phyloP scores from a whole-genome alignment of 2,888 invertebrate species.

The Eurytoma adleriae region DNA sequence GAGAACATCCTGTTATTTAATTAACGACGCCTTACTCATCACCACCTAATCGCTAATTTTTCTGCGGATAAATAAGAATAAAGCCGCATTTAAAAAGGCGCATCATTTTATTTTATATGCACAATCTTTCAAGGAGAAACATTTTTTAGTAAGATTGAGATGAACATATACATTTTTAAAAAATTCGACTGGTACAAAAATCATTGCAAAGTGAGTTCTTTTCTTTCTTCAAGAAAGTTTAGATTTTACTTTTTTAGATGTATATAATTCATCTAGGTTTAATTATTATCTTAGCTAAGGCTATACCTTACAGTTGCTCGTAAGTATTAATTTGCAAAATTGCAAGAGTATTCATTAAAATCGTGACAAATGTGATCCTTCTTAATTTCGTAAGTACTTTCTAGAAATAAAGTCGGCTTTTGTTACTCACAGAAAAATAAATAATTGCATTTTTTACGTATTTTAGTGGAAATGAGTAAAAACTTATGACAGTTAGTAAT shows the following conservation, averaged over 20 bases:
- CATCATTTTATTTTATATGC: constrained; percentile 46
- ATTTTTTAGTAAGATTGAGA: neutral
- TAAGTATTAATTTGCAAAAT: constrained; percentile 7
- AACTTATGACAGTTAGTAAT: constrained; percentile 10
- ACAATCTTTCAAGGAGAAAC: constrained; percentile 58
- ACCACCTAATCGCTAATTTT: constrained; percentile 16
- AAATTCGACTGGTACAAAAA: neutral
- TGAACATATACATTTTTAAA: neutral
- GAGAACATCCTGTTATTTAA: constrained; percentile 12
- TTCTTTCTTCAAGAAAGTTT: neutral
- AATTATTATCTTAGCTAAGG: constrained; percentile 44
- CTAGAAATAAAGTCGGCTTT: constrained; percentile 37
- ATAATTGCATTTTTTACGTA: constrained; percentile 21
- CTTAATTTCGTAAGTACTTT: constrained; percentile 22
- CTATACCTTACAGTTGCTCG: constrained; percentile 31
- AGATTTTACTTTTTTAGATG: neutral
- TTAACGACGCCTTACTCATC: constrained; percentile 23
- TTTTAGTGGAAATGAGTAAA: constrained; percentile 28
- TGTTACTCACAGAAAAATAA: constrained; percentile 49
- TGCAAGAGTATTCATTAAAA: constrained; percentile 15
- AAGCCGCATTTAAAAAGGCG: constrained; percentile 60
- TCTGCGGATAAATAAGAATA: constrained; percentile 64
- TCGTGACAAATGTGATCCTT: constrained; percentile 3
- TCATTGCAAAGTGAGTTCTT: neutral
- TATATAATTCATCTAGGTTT: constrained; percentile 5